Evolutionary conservation across 2,888 invertebrate genomes (phyloP).

Genomic region (Netelia virgata): DNA sequence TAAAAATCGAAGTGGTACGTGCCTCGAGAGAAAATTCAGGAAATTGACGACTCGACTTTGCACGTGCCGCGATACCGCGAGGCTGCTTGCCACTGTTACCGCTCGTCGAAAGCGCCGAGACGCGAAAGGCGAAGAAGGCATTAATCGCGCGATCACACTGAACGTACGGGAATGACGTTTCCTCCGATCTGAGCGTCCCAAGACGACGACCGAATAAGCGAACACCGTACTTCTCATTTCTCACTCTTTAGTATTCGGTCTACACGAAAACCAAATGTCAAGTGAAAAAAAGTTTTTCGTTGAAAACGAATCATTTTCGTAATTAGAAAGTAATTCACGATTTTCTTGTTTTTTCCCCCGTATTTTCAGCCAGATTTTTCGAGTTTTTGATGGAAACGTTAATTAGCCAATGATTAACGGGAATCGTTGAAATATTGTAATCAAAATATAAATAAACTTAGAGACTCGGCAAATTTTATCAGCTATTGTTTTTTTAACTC

Average conservation of each 20-base stretch:
- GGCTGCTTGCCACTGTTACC: background rate
- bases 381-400: too few species aligned
- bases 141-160: conserved; percentile 66
- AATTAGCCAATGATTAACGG: too few species aligned
- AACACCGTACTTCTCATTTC: background rate
- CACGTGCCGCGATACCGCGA: conserved; percentile 54
- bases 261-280: background rate
- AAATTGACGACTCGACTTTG: conserved; percentile 72
- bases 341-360: too few species aligned
- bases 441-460: too few species aligned
- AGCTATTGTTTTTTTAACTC: too few species aligned
- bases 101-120: background rate
- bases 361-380: background rate
- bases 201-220: background rate
- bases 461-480: too few species aligned
- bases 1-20: conserved; percentile 70
- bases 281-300: background rate
- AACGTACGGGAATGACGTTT: conserved; percentile 62
- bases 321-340: too few species aligned
- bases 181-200: conserved; percentile 14
- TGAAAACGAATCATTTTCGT: too few species aligned
- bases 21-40: conserved; percentile 69
- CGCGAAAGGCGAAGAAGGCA: conserved; percentile 40
- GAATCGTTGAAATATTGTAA: too few species aligned
- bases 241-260: background rate